A percentile compares a stretch with the other conserved stretches of the same genome.
Conservation (phyloP, 2,113 vertebrate genomes). For the Xenus cinereus region DNA sequence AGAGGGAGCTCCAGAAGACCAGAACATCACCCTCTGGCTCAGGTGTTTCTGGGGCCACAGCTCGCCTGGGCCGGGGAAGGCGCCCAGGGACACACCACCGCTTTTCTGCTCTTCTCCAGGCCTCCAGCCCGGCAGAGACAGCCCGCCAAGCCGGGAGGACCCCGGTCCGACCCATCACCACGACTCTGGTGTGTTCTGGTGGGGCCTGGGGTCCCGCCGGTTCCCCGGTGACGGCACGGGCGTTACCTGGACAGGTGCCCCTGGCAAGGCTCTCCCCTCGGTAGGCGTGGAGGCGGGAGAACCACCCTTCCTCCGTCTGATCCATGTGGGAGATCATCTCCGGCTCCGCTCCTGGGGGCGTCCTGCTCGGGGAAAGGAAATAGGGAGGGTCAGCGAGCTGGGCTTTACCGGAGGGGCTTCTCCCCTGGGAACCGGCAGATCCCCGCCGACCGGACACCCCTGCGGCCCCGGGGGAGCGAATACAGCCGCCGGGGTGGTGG, state of each 20-base stretch:
- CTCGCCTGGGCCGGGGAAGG: not conserved
- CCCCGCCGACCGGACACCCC: not conserved
- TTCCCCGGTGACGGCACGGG: not conserved
- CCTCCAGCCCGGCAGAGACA: not conserved
- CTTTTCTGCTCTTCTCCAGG: not conserved
- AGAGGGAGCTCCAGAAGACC: rapidly evolving
- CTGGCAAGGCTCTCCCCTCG: not conserved
- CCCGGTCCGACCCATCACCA: rapidly evolving
- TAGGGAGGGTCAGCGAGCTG: not conserved
- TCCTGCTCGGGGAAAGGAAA: not conserved
- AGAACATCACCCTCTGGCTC: rapidly evolving
- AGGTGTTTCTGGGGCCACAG: not conserved
- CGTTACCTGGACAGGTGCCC: not conserved
- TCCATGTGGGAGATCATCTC: not conserved
- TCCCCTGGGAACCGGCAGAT: rapidly evolving
- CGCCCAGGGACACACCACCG: not conserved
- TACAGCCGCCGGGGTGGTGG: not conserved
- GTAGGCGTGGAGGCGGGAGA: not conserved
- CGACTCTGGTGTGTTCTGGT: rapidly evolving
- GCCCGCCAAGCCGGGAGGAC: not conserved
- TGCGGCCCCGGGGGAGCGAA: no score
- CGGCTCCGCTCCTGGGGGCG: not conserved
- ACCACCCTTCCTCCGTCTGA: not conserved
- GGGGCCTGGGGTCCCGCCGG: rapidly evolving
- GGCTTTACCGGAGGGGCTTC: not conserved